Evolutionary conservation across 2,888 invertebrate species (phyloP).

Genomic region (Amphipyra tragopoginis): DNA sequence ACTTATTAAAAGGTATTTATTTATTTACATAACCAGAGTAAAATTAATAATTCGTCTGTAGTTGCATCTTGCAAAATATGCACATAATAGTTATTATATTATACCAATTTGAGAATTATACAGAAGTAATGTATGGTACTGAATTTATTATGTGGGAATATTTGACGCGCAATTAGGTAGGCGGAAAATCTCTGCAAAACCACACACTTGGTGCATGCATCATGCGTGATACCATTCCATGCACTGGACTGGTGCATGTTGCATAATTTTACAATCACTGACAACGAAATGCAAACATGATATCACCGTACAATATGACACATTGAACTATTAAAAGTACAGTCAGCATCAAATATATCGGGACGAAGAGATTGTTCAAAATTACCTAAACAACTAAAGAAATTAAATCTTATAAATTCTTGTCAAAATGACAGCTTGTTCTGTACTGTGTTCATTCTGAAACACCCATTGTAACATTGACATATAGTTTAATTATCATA

Average conservation of each 20-base stretch:
- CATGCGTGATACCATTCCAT: slow-evolving; percentile 10
- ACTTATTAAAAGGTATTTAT: slow-evolving; percentile 11
- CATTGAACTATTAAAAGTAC: too few species aligned
- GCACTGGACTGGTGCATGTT: slow-evolving; percentile 11
- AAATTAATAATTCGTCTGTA: slow-evolving; percentile 17
- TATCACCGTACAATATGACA: too few species aligned
- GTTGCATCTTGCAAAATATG: slow-evolving; percentile 18
- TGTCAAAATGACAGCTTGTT: too few species aligned
- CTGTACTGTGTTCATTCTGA: too few species aligned
- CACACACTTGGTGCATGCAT: slow-evolving; percentile 9
- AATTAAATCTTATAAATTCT: too few species aligned
- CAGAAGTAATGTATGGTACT: slow-evolving; percentile 6
- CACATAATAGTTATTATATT: not conserved
- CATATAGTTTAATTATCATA: too few species aligned
- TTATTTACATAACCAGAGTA: slow-evolving; percentile 43
- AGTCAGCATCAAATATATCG: too few species aligned
- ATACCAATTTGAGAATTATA: slow-evolving; percentile 14
- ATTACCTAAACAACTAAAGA: too few species aligned
- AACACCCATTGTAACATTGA: too few species aligned
- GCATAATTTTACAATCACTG: not conserved
- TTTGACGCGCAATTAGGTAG: slow-evolving; percentile 3
- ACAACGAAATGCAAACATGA: too few species aligned
- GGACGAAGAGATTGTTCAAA: too few species aligned
- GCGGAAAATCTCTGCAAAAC: slow-evolving; percentile 21
- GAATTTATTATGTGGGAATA: slow-evolving; percentile 14